Conservation (phyloP, 2,888 invertebrate genomes). For the Molorchus minor region DNA sequence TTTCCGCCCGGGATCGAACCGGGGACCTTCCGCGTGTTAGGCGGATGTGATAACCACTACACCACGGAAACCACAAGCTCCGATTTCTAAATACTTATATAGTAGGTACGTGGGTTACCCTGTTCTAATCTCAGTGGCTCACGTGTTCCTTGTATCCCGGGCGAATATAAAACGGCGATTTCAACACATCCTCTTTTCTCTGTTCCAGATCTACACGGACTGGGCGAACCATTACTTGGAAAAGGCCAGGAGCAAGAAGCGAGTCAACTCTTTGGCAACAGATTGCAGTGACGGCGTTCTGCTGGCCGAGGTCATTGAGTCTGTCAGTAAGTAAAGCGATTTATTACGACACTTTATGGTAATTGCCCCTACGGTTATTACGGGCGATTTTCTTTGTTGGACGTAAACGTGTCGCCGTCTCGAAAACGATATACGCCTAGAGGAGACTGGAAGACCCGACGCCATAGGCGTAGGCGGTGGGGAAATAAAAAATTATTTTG, state of each 20-base stretch:
- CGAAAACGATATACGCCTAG: no score
- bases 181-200: slow-evolving; percentile 30
- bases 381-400: neutral
- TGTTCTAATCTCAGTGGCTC: no score
- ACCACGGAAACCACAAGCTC: slow-evolving; percentile 74
- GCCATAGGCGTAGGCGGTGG: no score
- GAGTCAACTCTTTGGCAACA: slow-evolving; percentile 82
- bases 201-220: slow-evolving; percentile 92
- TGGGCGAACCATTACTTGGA: slow-evolving; percentile 99
- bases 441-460: no score
- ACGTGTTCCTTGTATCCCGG: no score
- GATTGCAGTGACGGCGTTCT: slow-evolving; percentile 94
- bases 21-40: slow-evolving; percentile 74
- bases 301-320: slow-evolving; percentile 92
- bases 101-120: no score
- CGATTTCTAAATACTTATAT: neutral
- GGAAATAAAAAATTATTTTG: no score
- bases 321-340: slow-evolving; percentile 83
- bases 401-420: neutral
- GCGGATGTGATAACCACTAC: slow-evolving; percentile 92
- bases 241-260: slow-evolving; percentile 85
- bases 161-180: no score
- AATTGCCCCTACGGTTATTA: slow-evolving; percentile 6
- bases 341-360: slow-evolving; percentile 20
- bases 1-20: slow-evolving; percentile 62